phyloP scores from a whole-genome alignment of 2,888 invertebrate species.

The Amphipoea lucens region DNA sequence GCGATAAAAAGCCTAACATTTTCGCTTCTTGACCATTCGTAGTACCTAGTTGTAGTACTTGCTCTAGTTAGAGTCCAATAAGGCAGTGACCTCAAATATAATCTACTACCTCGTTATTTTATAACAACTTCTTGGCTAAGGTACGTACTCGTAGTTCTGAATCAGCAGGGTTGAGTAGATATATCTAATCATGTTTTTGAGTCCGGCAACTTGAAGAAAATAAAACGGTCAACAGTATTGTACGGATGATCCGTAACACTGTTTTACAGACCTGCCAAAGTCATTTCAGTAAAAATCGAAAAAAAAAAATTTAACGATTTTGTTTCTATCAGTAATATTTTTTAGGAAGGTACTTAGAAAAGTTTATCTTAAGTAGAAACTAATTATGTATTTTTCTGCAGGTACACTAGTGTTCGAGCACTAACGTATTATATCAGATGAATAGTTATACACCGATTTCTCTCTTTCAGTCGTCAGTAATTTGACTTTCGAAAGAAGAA shows the following conservation, averaged over 20 bases:
- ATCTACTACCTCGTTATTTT: constrained; percentile 15
- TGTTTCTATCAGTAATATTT: no score
- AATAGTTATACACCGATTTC: no score
- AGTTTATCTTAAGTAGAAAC: no score
- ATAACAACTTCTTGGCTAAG: neutral
- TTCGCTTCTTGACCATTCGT: neutral
- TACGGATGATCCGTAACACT: no score
- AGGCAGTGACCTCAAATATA: constrained; percentile 1
- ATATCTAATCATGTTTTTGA: neutral
- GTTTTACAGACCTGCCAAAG: neutral
- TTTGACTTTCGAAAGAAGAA: no score
- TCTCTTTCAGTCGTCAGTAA: no score
- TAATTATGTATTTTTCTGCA: neutral
- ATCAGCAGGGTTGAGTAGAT: no score
- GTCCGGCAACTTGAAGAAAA: neutral
- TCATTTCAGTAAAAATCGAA: no score
- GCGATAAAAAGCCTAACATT: neutral
- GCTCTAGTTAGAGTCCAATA: neutral
- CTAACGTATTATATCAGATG: no score
- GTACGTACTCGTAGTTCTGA: neutral
- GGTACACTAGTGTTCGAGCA: no score
- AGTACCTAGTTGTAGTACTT: neutral
- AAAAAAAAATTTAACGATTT: no score
- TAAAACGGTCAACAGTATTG: neutral
- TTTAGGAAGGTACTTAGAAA: no score